Evolutionary conservation across 2,888 invertebrate genomes (phyloP).

Genomic region (Mongoloraphidia duomilia): DNA sequence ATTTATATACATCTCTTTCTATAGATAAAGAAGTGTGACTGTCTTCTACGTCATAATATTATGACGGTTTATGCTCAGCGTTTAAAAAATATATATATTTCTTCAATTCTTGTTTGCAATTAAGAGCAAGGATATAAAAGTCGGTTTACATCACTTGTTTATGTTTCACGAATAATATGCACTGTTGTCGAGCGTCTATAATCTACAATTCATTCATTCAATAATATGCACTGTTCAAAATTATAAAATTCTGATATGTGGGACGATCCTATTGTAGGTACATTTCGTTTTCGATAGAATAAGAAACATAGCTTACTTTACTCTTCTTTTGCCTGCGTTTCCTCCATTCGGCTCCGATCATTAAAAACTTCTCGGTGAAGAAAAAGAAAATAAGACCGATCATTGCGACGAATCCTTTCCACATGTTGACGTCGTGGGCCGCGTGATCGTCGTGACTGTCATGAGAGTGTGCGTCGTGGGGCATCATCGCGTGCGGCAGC

Average conservation of each 20-base stretch:
- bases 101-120: no score
- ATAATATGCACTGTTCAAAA: no score
- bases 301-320: constrained; percentile 34
- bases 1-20: no score
- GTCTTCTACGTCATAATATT: no score
- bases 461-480: constrained; percentile 20
- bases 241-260: no score
- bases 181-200: no score
- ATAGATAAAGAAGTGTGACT: no score
- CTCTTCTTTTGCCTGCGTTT: constrained; percentile 56
- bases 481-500: constrained; percentile 66
- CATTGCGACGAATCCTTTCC: constrained; percentile 74
- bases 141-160: no score
- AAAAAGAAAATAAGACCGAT: constrained; percentile 79
- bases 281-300: neutral
- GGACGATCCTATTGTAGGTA: neutral
- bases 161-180: no score
- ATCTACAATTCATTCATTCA: no score
- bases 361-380: constrained; percentile 69
- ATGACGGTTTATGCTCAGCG: no score
- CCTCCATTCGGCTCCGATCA: constrained; percentile 67
- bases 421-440: constrained; percentile 55
- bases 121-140: neutral
- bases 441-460: constrained; percentile 20
- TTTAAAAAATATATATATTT: no score